These are phyloP conservation scores for Chanos chanos DNA, from an alignment of 2,797 vertebrate genomes.

Conservation along the genomic window DNA sequence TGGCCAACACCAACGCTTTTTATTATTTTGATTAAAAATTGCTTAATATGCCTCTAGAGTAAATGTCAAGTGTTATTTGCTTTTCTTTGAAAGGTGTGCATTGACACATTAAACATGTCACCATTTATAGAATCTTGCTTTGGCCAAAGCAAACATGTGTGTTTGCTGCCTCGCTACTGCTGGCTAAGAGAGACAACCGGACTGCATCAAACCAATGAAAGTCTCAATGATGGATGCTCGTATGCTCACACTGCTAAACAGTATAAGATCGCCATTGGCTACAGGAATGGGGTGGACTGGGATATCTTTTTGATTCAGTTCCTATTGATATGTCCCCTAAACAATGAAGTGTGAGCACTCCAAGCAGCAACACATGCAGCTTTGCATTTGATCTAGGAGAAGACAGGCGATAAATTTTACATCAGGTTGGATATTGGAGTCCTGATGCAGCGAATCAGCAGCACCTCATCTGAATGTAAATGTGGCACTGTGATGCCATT, in stretches of 20 bases:
- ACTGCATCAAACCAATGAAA: background rate
- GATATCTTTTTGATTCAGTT: conserved; percentile 9
- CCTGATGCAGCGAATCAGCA: conserved; percentile 37
- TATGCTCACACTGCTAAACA: background rate
- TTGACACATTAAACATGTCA: background rate
- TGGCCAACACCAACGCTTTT: background rate
- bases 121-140: background rate
- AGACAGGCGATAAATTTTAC: conserved; percentile 39
- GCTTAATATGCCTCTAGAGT: background rate
- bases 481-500: conserved; percentile 28
- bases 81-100: background rate
- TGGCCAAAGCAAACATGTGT: background rate
- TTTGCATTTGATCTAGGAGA: conserved; percentile 29
- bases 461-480: conserved; percentile 47
- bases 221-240: background rate
- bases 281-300: background rate
- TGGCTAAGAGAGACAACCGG: background rate
- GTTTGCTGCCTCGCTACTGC: background rate
- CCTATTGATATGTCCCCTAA: conserved; percentile 12
- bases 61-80: background rate
- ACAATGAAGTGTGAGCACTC: conserved; percentile 13
- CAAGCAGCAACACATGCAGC: conserved; percentile 7
- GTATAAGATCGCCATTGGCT: conserved; percentile 1
- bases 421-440: conserved; percentile 36
- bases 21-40: conserved; percentile 3